These are phyloP conservation scores for Penaeus chinensis DNA, from an alignment of 1,140 invertebrate genomes.

Conservation along the genomic window DNA sequence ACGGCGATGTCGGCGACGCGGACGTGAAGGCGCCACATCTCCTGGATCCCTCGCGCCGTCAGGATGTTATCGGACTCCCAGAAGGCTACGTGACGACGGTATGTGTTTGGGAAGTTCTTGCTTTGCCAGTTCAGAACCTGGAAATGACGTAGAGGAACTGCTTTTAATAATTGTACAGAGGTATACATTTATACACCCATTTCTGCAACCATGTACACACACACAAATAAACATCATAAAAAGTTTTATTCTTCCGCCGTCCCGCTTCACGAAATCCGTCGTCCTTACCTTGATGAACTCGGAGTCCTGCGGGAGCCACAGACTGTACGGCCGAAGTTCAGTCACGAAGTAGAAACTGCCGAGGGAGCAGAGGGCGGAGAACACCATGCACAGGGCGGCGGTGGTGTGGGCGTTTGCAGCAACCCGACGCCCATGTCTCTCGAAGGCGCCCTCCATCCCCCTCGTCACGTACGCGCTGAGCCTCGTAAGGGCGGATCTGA, in stretches of 20 bases:
- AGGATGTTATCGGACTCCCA: slow-evolving; percentile 77
- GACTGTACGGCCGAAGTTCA: slow-evolving; percentile 77
- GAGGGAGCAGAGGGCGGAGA: slow-evolving; percentile 71
- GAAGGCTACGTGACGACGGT: slow-evolving; percentile 75
- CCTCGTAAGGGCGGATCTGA: slow-evolving; percentile 36
- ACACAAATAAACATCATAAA: not conserved
- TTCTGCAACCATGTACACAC: not conserved
- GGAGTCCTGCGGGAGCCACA: slow-evolving; percentile 79
- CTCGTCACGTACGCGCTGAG: slow-evolving; percentile 23
- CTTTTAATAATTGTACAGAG: not conserved
- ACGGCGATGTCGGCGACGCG: slow-evolving; percentile 6
- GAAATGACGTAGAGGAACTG: not conserved
- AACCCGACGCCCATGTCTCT: slow-evolving; percentile 45
- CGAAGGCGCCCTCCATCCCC: slow-evolving; percentile 46
- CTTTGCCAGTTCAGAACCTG: slow-evolving; percentile 77
- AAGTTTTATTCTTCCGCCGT: not conserved
- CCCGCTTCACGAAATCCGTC: too few species aligned
- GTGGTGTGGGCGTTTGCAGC: slow-evolving; percentile 22
- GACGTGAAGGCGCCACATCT: slow-evolving; percentile 66
- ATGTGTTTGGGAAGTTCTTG: slow-evolving; percentile 75
- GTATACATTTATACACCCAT: not conserved
- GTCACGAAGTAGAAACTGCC: slow-evolving; percentile 74
- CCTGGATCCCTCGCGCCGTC: slow-evolving; percentile 70
- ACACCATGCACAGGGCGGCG: slow-evolving; percentile 67
- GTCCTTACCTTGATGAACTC: slow-evolving; percentile 69